Evolutionary conservation across 2,888 invertebrate species (phyloP), one percentile per base, ranked within the genome.

Genomic region (Noctua pronuba): DNA sequence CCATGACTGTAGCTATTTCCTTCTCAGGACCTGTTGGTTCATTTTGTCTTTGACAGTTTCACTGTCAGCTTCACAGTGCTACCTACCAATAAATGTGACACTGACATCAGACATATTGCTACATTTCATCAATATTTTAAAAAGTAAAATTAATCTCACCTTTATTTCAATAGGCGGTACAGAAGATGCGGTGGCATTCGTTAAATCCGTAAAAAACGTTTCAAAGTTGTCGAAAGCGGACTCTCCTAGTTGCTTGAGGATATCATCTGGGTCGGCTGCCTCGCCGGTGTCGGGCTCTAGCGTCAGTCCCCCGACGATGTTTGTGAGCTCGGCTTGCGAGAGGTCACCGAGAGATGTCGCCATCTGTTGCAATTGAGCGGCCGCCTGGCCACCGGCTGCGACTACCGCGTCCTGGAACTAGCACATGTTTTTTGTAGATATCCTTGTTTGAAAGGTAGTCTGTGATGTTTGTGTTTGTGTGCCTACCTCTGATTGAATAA

Each of bases 171-270:
- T 93, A 83, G 95, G 96, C 72, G 96, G 96, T 75, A 93, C 95
- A 70, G 91, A 90, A 84, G 98, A 98, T 88, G 98, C 98, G 72
- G 96, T 96, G 55, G 97, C 97, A 85, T 97, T 97, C 69, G 98
- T 98, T 90, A 98, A 97, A 93, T 98, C 98, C 80, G 98, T 98
- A 89, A 98, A 97, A 92, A 98, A 97, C 88, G 98, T 98, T 92
- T 99, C 99, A 88, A 99, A 97, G 94, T 97, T 97, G 86, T 99
- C 99, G 91, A 99, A 99, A 80, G 98, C 98, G 74, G 98, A 98
- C 90, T 99, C 99, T 55, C 98, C 98, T 65, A 98, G 96, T 93
- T 98, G 98, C 89, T 98, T 98, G 91, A 98, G 97, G 82, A 98
- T 97, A 89, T 98, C 98, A 86, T 98, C 98, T 71, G 98, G 98